These are phyloP conservation scores for Seriola rivoliana DNA, from an alignment of 2,113 vertebrate species.

Conservation along the genomic window DNA sequence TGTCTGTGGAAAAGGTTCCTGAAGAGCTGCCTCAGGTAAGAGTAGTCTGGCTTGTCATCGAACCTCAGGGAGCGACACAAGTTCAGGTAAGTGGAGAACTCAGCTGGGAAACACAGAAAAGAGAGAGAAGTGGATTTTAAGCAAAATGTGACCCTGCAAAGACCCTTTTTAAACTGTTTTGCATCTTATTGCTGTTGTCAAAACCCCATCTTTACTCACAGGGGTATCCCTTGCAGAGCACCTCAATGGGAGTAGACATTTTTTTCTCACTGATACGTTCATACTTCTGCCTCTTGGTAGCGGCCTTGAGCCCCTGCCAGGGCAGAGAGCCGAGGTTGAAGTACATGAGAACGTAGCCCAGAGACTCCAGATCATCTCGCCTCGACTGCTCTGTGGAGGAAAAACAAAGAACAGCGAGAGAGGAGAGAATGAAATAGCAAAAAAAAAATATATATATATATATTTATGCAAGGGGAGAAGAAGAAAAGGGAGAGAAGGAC, in stretches of 20 bases:
- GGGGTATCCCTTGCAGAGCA: slow-evolving; percentile 98
- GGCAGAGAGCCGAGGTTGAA: slow-evolving; percentile 99
- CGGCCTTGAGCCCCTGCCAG: slow-evolving; percentile 98
- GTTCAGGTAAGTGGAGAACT: slow-evolving; percentile 98
- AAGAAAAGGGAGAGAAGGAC: background rate
- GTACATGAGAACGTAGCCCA: slow-evolving; percentile 99
- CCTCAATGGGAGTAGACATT: slow-evolving; percentile 98
- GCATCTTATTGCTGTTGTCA: background rate
- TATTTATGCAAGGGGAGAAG: background rate
- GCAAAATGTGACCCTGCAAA: background rate
- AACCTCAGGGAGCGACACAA: slow-evolving; percentile 97
- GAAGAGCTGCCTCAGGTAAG: slow-evolving; percentile 95
- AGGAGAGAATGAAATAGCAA: background rate
- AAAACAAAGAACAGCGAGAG: background rate
- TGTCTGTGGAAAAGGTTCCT: slow-evolving; percentile 98
- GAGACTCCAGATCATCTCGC: slow-evolving; percentile 96
- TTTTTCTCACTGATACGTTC: slow-evolving; percentile 99
- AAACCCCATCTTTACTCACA: slow-evolving; percentile 87
- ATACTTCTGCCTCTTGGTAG: slow-evolving; percentile 98
- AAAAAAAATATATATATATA: too few relatives aligned
- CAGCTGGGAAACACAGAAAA: slow-evolving; percentile 78
- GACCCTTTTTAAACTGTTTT: background rate
- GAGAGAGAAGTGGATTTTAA: background rate
- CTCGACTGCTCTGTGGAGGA: slow-evolving; percentile 92
- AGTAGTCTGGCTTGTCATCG: slow-evolving; percentile 98